Percentiles rank a stretch among this genome's conserved stretches.
Evolutionary conservation across 2,797 vertebrate genomes (phyloP).

Genomic region (Apogon talboti): DNA sequence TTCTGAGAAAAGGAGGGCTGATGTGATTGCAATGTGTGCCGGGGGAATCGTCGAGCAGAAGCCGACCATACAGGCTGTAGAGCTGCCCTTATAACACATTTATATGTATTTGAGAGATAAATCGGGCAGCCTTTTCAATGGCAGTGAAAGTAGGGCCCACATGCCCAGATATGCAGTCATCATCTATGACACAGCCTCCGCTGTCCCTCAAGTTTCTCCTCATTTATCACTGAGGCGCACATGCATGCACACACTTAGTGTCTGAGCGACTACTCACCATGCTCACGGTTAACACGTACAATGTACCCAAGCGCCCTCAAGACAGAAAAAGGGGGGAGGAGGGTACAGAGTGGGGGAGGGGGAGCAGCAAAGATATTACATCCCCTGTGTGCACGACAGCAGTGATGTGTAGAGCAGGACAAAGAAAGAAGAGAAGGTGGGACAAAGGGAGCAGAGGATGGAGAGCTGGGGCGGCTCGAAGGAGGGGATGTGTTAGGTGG

Average conservation of each 20-base stretch:
- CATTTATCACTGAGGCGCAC: slow-evolving; percentile 56
- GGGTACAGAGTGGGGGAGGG: slow-evolving; percentile 53
- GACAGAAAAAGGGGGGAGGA: slow-evolving; percentile 36
- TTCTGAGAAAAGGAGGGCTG: slow-evolving; percentile 73
- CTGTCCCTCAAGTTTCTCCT: slow-evolving; percentile 38
- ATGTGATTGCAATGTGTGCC: slow-evolving; percentile 73
- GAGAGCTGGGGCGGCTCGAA: slow-evolving; percentile 36
- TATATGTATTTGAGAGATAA: slow-evolving; percentile 76
- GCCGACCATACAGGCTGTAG: slow-evolving; percentile 49
- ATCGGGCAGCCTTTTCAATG: slow-evolving; percentile 74
- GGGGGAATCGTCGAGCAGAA: slow-evolving; percentile 64
- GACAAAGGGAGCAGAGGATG: slow-evolving; percentile 54
- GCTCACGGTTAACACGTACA: slow-evolving; percentile 38
- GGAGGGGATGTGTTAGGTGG: slow-evolving; percentile 18
- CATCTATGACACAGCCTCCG: slow-evolving; percentile 44
- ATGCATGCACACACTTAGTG: slow-evolving; percentile 19
- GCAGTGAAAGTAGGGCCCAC: slow-evolving; percentile 51
- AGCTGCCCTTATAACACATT: slow-evolving; percentile 67
- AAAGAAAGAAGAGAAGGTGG: slow-evolving; percentile 68
- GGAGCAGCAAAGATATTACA: slow-evolving; percentile 53
- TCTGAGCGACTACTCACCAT: slow-evolving; percentile 29
- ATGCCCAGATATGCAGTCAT: slow-evolving; percentile 57
- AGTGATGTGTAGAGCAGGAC: slow-evolving; percentile 73
- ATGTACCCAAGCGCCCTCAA: slow-evolving; percentile 52
- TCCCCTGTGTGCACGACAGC: slow-evolving; percentile 50